phyloP scores from a whole-genome alignment of 2,113 vertebrate genomes.

The Rissa tridactyla region DNA sequence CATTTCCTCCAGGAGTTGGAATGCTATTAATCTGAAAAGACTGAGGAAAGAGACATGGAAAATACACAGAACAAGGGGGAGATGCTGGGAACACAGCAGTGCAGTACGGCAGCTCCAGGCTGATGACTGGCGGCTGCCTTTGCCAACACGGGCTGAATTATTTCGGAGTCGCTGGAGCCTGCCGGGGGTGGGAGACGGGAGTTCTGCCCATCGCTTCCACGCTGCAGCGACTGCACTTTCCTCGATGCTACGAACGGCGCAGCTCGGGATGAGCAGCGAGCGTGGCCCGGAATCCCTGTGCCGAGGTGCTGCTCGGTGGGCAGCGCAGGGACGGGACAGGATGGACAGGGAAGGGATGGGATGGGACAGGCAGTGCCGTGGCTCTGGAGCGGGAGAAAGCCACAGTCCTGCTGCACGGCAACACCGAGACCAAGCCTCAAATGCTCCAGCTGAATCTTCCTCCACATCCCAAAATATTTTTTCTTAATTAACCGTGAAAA shows the following conservation, averaged over 20 bases:
- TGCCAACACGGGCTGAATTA: neutral
- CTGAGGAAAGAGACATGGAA: constrained; percentile 50
- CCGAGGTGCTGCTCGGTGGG: neutral
- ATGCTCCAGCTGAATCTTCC: neutral
- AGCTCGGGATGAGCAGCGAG: neutral
- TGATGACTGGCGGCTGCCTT: constrained; percentile 5
- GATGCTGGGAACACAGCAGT: neutral
- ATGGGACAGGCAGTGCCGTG: neutral
- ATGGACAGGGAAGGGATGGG: neutral
- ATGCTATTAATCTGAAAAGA: constrained; percentile 56
- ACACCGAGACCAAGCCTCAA: neutral
- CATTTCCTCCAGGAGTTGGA: constrained; percentile 68
- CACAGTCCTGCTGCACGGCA: accelerated
- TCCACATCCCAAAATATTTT: neutral
- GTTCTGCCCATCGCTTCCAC: neutral
- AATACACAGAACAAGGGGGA: neutral
- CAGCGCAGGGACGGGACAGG: too few species aligned
- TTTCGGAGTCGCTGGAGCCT: neutral
- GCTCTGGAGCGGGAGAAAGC: neutral
- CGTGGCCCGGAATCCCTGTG: neutral
- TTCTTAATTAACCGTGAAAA: neutral
- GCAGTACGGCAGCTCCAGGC: neutral
- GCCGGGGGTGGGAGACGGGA: accelerated
- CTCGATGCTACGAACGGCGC: neutral
- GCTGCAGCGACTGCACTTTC: accelerated